phyloP scores from a whole-genome alignment of 2,113 vertebrate species.

The Urocynchramus pylzowi region DNA sequence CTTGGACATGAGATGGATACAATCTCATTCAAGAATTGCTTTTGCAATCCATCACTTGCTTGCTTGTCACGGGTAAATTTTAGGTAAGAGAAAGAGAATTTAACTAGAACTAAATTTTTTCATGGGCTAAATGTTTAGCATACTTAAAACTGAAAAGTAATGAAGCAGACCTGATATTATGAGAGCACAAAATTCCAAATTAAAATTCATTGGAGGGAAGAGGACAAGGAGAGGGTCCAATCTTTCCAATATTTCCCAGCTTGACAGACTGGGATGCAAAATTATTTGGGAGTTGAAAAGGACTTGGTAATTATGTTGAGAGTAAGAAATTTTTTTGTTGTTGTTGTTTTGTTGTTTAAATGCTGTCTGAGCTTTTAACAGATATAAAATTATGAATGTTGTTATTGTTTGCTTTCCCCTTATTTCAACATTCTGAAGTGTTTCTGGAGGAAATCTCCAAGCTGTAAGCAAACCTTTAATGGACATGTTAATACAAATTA shows the following conservation, averaged over 20 bases:
- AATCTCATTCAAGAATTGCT: neutral
- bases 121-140: neutral
- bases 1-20: neutral
- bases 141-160: neutral
- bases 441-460: neutral
- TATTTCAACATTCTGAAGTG: neutral
- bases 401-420: neutral
- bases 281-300: neutral
- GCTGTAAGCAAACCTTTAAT: slow-evolving; percentile 31
- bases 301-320: neutral
- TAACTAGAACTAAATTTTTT: neutral
- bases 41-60: neutral
- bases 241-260: neutral
- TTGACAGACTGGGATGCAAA: neutral
- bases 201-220: neutral
- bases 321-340: neutral
- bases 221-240: neutral
- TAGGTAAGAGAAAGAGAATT: neutral
- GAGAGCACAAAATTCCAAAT: neutral
- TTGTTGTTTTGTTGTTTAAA: neutral
- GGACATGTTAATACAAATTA: slow-evolving; percentile 25
- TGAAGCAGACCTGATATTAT: neutral
- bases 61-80: neutral
- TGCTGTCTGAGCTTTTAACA: neutral
- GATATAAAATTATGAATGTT: neutral